These are phyloP conservation scores for Psephotus haematonotus DNA, from an alignment of 2,113 vertebrate genomes.

Conservation along the genomic window DNA sequence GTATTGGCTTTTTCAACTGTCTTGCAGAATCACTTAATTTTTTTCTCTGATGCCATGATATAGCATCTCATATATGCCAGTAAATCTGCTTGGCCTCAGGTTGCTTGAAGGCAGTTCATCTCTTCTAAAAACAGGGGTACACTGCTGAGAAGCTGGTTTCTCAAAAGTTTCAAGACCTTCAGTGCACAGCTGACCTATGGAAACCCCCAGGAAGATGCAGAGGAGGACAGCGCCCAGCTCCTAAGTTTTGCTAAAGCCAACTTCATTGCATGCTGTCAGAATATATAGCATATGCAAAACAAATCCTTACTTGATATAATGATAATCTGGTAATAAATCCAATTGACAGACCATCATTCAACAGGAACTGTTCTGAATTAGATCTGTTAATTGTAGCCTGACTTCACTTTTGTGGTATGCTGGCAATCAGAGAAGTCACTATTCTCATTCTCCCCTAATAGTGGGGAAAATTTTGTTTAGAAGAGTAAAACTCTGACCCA, in stretches of 20 bases:
- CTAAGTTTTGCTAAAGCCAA: background rate
- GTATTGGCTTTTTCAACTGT: background rate
- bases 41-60: background rate
- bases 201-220: background rate
- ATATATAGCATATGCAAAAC: background rate
- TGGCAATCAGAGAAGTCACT: background rate
- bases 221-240: background rate
- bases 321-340: background rate
- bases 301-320: background rate
- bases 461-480: background rate
- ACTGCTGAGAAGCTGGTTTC: background rate
- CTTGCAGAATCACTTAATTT: background rate
- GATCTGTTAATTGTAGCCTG: background rate
- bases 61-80: background rate
- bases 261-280: rapidly evolving
- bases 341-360: background rate
- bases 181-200: background rate
- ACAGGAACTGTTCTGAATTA: background rate
- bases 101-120: background rate
- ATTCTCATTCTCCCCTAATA: background rate
- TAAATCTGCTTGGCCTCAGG: background rate
- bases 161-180: background rate
- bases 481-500: background rate
- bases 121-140: background rate
- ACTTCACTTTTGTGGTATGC: background rate